A percentile compares a stretch with the other conserved stretches of the same genome.
phyloP scores from a whole-genome alignment of 2,888 invertebrate species.

The Drosophila neonasuta region DNA sequence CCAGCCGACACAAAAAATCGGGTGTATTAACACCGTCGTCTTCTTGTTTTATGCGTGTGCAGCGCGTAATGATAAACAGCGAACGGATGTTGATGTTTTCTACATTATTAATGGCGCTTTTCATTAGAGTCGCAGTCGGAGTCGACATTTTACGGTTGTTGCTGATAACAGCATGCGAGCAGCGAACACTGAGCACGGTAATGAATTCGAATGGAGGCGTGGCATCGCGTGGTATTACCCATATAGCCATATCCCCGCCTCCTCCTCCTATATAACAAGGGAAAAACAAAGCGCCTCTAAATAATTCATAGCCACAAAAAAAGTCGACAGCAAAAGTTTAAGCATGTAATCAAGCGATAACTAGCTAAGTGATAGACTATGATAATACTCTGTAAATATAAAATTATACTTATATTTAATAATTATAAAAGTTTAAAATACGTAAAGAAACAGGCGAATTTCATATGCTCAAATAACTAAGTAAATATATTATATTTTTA shows the following conservation, averaged over 20 bases:
- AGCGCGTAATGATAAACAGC: constrained; percentile 70
- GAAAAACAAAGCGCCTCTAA: constrained; percentile 50
- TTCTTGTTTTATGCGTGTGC: constrained; percentile 62
- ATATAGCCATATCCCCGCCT: background rate
- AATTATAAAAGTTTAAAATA: too few species aligned
- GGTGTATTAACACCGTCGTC: constrained; percentile 34
- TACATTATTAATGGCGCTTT: constrained; percentile 77
- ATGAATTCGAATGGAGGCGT: constrained; percentile 48
- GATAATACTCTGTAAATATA: constrained; percentile 12
- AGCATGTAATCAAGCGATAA: constrained; percentile 20
- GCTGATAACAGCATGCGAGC: constrained; percentile 53
- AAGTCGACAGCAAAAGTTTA: constrained; percentile 37
- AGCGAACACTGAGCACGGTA: constrained; percentile 38
- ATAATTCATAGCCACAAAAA: constrained; percentile 53
- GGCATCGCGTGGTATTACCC: background rate
- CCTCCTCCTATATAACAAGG: too few species aligned
- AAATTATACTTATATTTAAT: too few species aligned
- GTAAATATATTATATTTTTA: too few species aligned
- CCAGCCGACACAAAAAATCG: constrained; percentile 41
- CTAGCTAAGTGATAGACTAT: background rate
- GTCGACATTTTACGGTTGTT: constrained; percentile 54
- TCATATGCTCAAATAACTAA: too few species aligned
- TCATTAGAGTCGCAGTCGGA: constrained; percentile 68
- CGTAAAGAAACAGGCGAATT: too few species aligned
- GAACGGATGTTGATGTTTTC: constrained; percentile 74